Evolutionary conservation across 2,888 invertebrate genomes (phyloP).

Genomic region (Diogma glabrata): DNA sequence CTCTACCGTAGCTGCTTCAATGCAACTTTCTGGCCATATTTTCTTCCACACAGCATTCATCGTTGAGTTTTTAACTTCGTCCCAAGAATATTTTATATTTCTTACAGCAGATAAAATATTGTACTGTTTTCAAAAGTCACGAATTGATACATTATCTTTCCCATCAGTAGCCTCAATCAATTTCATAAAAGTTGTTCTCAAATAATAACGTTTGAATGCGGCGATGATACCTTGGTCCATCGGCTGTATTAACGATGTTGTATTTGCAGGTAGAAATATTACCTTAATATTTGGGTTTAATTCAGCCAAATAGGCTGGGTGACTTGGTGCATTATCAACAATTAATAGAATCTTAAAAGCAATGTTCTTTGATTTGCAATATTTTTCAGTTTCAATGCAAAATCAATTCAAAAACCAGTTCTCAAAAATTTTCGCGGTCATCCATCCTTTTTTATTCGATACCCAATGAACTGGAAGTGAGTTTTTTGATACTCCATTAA

Average conservation of each 20-base stretch:
- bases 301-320: not conserved
- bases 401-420: slow-evolving; percentile 21
- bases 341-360: not conserved
- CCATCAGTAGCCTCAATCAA: slow-evolving; percentile 12
- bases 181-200: slow-evolving; percentile 19
- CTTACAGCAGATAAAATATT: slow-evolving; percentile 14
- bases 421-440: slow-evolving; percentile 19
- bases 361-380: slow-evolving; percentile 14
- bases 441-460: slow-evolving; percentile 25
- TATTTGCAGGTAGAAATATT: slow-evolving; percentile 3
- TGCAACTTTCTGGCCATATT: slow-evolving; percentile 7
- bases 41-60: slow-evolving; percentile 4
- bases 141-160: not conserved
- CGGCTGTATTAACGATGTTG: slow-evolving; percentile 1
- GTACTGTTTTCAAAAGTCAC: slow-evolving; percentile 2
- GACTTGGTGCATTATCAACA: slow-evolving; percentile 3
- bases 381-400: too few species aligned
- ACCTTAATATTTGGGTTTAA: not conserved
- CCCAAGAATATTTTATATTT: slow-evolving; percentile 15
- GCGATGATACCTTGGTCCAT: not conserved
- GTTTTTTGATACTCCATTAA: slow-evolving; percentile 23
- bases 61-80: slow-evolving; percentile 18
- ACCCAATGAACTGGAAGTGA: slow-evolving; percentile 24
- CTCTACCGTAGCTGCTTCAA: too few species aligned
- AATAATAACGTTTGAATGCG: slow-evolving; percentile 13